A percentile compares a stretch with the other conserved stretches of the same genome.
phyloP scores from a whole-genome alignment of 2,797 vertebrate species.

The Podarcis siculus region DNA sequence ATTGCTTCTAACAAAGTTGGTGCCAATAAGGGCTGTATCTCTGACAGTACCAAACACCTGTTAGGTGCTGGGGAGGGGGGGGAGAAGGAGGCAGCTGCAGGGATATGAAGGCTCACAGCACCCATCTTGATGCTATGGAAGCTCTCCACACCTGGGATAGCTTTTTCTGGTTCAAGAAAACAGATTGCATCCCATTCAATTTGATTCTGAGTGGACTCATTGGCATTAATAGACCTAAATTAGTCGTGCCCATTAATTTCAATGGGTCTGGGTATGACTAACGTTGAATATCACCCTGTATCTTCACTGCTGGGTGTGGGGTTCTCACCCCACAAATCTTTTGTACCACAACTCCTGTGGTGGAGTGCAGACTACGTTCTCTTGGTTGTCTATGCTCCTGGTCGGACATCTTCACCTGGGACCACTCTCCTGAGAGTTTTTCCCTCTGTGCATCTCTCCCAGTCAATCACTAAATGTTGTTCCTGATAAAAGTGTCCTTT shows the following conservation, averaged over 20 bases:
- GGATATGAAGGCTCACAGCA: background rate
- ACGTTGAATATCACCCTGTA: too few species aligned
- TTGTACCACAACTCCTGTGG: background rate
- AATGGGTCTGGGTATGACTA: too few species aligned
- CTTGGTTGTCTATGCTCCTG: background rate
- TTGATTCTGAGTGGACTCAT: too few species aligned
- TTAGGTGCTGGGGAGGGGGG: background rate
- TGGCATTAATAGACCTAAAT: too few species aligned
- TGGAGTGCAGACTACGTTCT: background rate
- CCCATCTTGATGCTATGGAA: background rate
- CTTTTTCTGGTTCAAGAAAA: background rate
- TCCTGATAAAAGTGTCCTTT: background rate
- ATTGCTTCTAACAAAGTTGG: background rate
- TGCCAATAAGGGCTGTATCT: background rate
- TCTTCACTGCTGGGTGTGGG: background rate
- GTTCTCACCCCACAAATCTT: background rate
- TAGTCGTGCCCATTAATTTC: too few species aligned
- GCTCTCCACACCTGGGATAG: background rate
- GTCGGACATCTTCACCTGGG: background rate
- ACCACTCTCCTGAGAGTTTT: background rate
- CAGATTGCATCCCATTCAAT: too few species aligned
- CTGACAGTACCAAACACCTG: background rate
- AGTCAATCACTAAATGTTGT: background rate
- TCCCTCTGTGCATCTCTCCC: background rate
- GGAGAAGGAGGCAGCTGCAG: background rate